Conservation (phyloP, 2,113 vertebrate species). For the Trogon melanurus region DNA sequence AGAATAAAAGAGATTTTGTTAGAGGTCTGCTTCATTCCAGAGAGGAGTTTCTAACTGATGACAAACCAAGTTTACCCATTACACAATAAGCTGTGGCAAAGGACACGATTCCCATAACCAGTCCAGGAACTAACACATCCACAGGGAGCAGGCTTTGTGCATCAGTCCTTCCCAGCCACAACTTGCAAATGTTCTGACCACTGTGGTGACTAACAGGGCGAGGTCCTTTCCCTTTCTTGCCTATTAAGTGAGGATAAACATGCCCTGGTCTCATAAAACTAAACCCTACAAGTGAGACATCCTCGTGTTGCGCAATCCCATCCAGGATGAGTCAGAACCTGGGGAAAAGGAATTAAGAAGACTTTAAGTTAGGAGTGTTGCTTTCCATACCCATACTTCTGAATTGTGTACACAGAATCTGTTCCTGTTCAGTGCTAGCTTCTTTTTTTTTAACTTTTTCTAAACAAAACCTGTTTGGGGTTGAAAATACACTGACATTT, state of each 20-base stretch:
- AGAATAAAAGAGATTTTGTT: background rate
- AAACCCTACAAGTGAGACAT: background rate
- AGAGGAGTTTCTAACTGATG: background rate
- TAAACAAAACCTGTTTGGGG: background rate
- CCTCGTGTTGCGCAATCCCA: fast-evolving
- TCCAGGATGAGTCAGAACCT: background rate
- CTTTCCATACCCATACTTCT: background rate
- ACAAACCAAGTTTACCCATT: background rate
- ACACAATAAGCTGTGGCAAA: background rate
- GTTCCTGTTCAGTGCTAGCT: background rate
- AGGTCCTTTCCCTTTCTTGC: background rate
- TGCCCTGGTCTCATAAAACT: background rate
- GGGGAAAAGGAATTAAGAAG: background rate
- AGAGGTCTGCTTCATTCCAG: background rate
- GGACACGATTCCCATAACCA: background rate
- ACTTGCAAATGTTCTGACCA: background rate
- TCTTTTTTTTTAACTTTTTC: background rate
- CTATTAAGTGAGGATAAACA: background rate
- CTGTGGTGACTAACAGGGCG: background rate
- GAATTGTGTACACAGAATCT: background rate
- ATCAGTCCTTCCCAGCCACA: background rate
- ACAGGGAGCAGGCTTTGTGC: background rate
- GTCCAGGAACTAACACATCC: background rate
- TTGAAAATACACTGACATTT: background rate
- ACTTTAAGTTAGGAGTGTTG: background rate